These are phyloP conservation scores for Australoheros scitulus DNA, from an alignment of 2,113 vertebrate genomes.

Conservation along the genomic window DNA sequence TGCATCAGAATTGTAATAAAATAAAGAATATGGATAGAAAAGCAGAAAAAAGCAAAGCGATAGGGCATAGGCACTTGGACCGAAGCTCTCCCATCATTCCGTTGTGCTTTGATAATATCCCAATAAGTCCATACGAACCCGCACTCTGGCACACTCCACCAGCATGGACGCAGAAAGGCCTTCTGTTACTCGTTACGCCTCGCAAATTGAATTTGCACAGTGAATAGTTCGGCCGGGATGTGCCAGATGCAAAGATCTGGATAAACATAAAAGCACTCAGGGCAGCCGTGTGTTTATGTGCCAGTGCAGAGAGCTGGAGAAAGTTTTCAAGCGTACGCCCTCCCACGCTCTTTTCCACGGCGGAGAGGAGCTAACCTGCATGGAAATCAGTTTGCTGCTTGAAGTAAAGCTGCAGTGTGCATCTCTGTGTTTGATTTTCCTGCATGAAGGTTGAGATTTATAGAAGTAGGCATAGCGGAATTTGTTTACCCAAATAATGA, in stretches of 20 bases:
- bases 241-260: constrained; percentile 75
- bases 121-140: constrained; percentile 40
- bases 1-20: neutral
- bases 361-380: constrained; percentile 35
- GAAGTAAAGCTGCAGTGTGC: constrained; percentile 6
- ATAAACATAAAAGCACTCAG: constrained; percentile 74
- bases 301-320: constrained; percentile 48
- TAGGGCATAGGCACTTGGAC: constrained; percentile 21
- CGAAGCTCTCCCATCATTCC: constrained; percentile 29
- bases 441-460: constrained; percentile 6
- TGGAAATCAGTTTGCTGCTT: constrained; percentile 1
- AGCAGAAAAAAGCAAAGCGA: neutral
- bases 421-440: constrained; percentile 18
- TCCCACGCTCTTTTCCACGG: constrained; percentile 8
- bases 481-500: constrained; percentile 44
- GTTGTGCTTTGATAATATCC: constrained; percentile 59
- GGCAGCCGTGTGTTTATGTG: constrained; percentile 62
- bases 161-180: constrained; percentile 49
- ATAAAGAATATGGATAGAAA: neutral
- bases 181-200: constrained; percentile 70
- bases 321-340: neutral
- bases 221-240: constrained; percentile 59
- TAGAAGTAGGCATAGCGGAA: neutral
- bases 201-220: constrained; percentile 73
- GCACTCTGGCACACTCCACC: constrained; percentile 52